Base-by-base conservation (phyloP, 2,113 vertebrate species). In the Sebastes fasciatus region DNA sequence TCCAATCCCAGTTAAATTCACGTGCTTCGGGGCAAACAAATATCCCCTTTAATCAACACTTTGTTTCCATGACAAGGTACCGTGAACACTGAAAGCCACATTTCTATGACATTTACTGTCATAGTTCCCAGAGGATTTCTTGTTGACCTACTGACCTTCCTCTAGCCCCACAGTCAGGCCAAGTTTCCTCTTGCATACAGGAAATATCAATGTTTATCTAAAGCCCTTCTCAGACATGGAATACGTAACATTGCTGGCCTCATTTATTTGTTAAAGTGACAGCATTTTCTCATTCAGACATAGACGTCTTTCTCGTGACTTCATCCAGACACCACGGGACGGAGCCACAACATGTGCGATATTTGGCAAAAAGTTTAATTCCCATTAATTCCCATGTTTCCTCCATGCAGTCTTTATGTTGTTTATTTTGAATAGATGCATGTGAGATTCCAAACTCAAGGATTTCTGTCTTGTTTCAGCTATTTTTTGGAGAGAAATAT, bases 1-100 rank as follows among this genome's bases (percentile, higher is more conserved):
- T 58, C 43, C 68, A 58, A 72, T 42, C 69, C 58, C 13, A 60
- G 61, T 67, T 4, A 57, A 71, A 43, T 75, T 78, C 17, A 76
- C 64, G 26, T 21, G 77, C n/a, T 19, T 17, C 61, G 73, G 54
- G 70, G 68, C 11, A 42, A 51, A 26, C 64, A 55, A 54, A 45
- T 4, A 42, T 10, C 26, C 12, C 45, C 9, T 13, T 26, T 26
- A 23, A 11, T 45, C 58, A 63, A 67, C 45, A 14, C 14, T 11
- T n/a, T 71, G 40, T 16, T 62, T 11, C 11, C 9, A 16, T 8
- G 8, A 40, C 6, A 10, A 67, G 45, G 16, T 21, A 13, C 23
- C 17, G 54, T 1, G 4, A 52, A 73, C 46, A 79, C n/a, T 51
- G 23, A 68, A 67, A 10, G 23, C 11, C 21, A 55, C 14, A 10